These are phyloP conservation scores for Pelobates cultripes DNA, from an alignment of 2,797 vertebrate genomes.

Conservation along the genomic window DNA sequence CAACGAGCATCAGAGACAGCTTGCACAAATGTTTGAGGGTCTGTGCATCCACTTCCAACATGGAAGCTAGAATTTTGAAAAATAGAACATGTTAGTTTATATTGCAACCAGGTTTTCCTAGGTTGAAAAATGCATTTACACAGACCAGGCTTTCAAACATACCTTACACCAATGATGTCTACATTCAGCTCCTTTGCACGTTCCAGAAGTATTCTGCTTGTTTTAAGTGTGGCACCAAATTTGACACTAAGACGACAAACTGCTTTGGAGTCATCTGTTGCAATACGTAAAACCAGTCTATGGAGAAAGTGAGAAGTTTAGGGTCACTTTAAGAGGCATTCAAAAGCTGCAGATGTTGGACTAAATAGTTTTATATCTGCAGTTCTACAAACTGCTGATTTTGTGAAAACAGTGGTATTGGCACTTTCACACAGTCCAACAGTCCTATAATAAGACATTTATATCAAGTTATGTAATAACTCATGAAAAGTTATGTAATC, in stretches of 20 bases:
- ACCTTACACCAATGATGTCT: slow-evolving; percentile 89
- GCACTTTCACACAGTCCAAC: too few species aligned
- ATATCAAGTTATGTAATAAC: too few species aligned
- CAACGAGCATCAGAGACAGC: slow-evolving; percentile 92
- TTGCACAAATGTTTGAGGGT: slow-evolving; percentile 86
- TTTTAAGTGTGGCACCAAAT: slow-evolving; percentile 91
- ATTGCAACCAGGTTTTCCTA: background rate
- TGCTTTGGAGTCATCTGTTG: slow-evolving; percentile 94
- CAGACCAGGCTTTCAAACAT: background rate
- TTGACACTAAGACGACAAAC: slow-evolving; percentile 93
- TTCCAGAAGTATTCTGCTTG: slow-evolving; percentile 88
- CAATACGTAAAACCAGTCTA: slow-evolving; percentile 93
- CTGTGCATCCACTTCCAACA: slow-evolving; percentile 94
- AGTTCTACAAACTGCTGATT: too few species aligned
- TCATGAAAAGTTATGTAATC: too few species aligned
- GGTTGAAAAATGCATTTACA: background rate
- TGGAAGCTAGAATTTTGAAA: slow-evolving; percentile 81
- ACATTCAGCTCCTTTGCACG: slow-evolving; percentile 87
- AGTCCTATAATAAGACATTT: too few species aligned
- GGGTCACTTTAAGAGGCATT: too few species aligned
- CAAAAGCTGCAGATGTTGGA: too few species aligned
- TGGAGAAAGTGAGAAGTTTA: background rate
- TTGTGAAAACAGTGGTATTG: too few species aligned
- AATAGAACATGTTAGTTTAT: background rate
- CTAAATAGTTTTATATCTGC: too few species aligned